These are phyloP conservation scores for Temnothorax curvispinosus DNA, from an alignment of 1,140 invertebrate genomes.

Conservation along the genomic window DNA sequence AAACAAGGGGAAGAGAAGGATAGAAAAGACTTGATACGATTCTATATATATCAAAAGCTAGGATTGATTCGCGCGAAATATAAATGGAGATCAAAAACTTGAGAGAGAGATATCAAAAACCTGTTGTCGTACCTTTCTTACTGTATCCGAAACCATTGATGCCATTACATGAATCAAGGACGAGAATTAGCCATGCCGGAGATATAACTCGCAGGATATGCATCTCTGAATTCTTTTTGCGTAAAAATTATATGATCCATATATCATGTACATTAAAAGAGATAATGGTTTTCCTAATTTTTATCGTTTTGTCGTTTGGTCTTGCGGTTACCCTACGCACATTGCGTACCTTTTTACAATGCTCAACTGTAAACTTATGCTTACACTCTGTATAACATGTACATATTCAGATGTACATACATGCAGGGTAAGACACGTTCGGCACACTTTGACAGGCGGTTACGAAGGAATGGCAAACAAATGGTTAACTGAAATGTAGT, in stretches of 20 bases:
- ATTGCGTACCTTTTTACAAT: background rate
- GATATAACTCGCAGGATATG: conserved; percentile 6
- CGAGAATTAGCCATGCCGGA: background rate
- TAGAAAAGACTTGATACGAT: background rate
- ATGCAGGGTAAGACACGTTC: too few species aligned
- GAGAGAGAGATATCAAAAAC: too few species aligned
- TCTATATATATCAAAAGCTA: background rate
- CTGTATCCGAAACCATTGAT: conserved; percentile 66
- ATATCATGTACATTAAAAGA: background rate
- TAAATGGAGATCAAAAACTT: background rate
- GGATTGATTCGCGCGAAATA: background rate
- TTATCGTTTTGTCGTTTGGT: too few species aligned
- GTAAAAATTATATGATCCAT: background rate
- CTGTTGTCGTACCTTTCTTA: conserved; percentile 57
- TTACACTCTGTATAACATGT: background rate
- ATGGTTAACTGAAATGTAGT: background rate
- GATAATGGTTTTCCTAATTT: background rate
- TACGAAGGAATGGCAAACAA: background rate
- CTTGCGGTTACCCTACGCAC: background rate
- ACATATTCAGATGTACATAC: background rate
- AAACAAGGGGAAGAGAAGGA: background rate
- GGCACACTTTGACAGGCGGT: background rate
- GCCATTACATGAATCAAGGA: background rate
- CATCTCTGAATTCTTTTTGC: conserved; percentile 11
- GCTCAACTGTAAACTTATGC: background rate